Conservation (phyloP, 1,140 invertebrate species). For the fruit fly (Drosophila melanogaster) region DNA sequence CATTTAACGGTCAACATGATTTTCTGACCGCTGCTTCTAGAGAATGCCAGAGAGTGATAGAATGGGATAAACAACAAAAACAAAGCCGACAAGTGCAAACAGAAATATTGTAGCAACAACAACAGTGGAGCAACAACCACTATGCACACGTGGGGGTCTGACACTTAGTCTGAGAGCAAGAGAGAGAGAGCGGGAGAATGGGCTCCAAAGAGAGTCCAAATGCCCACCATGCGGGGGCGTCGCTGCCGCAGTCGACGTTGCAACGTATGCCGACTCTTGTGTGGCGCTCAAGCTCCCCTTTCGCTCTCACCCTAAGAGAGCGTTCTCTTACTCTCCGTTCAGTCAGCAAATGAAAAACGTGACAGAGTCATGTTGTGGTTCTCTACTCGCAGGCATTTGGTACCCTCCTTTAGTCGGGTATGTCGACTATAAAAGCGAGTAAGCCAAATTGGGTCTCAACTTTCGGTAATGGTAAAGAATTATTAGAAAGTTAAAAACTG, state of each 20-base stretch:
- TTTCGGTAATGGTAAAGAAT: no score
- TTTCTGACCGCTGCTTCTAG: slow-evolving; percentile 49
- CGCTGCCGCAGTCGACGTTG: slow-evolving; percentile 46
- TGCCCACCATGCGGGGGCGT: slow-evolving; percentile 65
- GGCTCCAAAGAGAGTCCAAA: slow-evolving; percentile 20
- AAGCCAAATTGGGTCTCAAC: background rate
- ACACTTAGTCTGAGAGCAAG: slow-evolving; percentile 8
- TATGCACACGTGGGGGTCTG: slow-evolving; percentile 70
- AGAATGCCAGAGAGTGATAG: slow-evolving; percentile 42
- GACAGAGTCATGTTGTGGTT: slow-evolving; percentile 74
- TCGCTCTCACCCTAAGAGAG: slow-evolving; percentile 18
- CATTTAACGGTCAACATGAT: slow-evolving; percentile 60
- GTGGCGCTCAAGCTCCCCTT: slow-evolving; percentile 1
- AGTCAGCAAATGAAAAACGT: slow-evolving; percentile 65
- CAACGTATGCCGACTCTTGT: slow-evolving; percentile 48
- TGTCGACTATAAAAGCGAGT: background rate
- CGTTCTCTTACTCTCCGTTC: slow-evolving; percentile 29
- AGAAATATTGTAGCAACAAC: slow-evolving; percentile 35
- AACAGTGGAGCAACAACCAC: slow-evolving; percentile 53
- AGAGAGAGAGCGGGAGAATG: slow-evolving; percentile 9
- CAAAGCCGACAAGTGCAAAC: slow-evolving; percentile 67
- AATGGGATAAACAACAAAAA: slow-evolving; percentile 32
- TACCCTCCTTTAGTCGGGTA: slow-evolving; percentile 10
- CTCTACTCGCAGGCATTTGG: slow-evolving; percentile 46
- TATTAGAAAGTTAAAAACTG: no score